phyloP scores from a whole-genome alignment of 2,113 vertebrate species.

The Struthio camelus region DNA sequence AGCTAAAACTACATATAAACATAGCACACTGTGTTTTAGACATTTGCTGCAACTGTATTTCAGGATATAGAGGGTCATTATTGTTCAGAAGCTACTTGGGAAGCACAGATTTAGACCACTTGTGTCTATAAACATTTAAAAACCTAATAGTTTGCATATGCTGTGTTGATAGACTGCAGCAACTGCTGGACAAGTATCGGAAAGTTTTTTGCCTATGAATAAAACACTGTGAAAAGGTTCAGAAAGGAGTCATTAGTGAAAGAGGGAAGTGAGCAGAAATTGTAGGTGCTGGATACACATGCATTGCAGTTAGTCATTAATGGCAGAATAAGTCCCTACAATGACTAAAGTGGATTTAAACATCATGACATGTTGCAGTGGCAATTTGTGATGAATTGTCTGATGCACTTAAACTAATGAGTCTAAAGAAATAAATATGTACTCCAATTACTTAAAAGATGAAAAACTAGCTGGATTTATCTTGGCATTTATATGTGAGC shows the following conservation, averaged over 20 bases:
- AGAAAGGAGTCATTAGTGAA: not conserved
- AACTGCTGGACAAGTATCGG: not conserved
- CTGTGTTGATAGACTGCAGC: not conserved
- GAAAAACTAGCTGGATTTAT: not conserved
- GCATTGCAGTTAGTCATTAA: not conserved
- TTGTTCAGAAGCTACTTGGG: not conserved
- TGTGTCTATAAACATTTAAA: not conserved
- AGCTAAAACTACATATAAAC: not conserved
- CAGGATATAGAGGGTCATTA: not conserved
- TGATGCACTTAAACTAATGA: conserved; percentile 3
- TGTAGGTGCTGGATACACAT: not conserved
- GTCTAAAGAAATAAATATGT: not conserved
- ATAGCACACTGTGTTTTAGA: not conserved
- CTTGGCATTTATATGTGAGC: not conserved
- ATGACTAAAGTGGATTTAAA: not conserved
- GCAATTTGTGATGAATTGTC: not conserved
- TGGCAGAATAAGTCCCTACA: not conserved
- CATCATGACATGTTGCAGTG: not conserved
- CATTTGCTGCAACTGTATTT: not conserved
- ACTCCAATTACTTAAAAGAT: not conserved
- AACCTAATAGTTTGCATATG: not conserved
- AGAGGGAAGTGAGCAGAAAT: not conserved
- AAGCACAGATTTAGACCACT: not conserved
- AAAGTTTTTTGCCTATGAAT: not conserved
- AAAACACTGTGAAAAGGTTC: not conserved